A percentile compares a stretch with the other conserved stretches of the same genome.
These are phyloP conservation scores for Teleogryllus oceanicus DNA, from an alignment of 2,888 invertebrate species.

Conservation along the genomic window DNA sequence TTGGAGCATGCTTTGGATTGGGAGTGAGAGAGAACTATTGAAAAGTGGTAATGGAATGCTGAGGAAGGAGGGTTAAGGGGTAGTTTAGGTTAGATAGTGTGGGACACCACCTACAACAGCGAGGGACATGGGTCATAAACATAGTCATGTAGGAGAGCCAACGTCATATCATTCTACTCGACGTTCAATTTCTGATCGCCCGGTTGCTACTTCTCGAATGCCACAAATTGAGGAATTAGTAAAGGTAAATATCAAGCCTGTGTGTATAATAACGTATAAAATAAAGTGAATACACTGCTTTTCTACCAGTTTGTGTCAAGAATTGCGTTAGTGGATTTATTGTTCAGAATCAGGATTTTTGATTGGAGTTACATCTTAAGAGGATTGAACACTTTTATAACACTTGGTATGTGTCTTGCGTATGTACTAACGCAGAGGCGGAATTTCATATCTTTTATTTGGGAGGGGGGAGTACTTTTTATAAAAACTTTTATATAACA, in stretches of 20 bases:
- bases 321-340: no score
- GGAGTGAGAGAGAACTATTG: not conserved
- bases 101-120: not conserved
- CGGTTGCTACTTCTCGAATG: slow-evolving; percentile 59
- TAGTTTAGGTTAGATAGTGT: no score
- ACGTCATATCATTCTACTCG: not conserved
- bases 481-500: no score
- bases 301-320: no score
- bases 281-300: not conserved
- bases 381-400: no score
- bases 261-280: slow-evolving; percentile 23
- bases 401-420: no score
- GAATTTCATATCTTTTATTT: no score
- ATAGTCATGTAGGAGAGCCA: slow-evolving; percentile 40
- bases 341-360: no score
- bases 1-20: not conserved
- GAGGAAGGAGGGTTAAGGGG: not conserved
- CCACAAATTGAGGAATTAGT: slow-evolving; percentile 72
- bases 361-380: no score
- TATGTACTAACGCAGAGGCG: no score
- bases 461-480: no score
- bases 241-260: slow-evolving; percentile 54
- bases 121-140: slow-evolving; percentile 35
- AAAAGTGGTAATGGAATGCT: not conserved
- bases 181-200: slow-evolving; percentile 62